Evolutionary conservation across 2,888 invertebrate genomes (phyloP), one percentile per base, ranked within the genome.

Genomic region (Eledone cirrhosa): DNA sequence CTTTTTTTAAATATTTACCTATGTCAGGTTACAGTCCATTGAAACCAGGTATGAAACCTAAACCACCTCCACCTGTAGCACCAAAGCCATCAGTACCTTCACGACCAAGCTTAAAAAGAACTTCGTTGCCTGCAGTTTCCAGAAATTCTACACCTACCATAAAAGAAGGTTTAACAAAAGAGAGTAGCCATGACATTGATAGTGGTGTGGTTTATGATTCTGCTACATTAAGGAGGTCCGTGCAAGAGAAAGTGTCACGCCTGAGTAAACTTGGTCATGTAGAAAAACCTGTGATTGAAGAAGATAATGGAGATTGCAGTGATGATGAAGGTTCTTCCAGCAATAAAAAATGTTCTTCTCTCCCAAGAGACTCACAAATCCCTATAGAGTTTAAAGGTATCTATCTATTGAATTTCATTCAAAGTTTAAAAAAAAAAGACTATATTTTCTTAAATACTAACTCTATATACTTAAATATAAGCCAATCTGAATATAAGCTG

Each of bases 141-240:
- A 41, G 29, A 5, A 31, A 16, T 22, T 29, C 72, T 2, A 31
- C 31, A 72, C 31, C 29, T 29, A 7, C 72, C n/a, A 5, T 41
- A 41, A 41, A 41, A 41, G 41, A 41, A 41, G 14, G 5, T 16
- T n/a, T 14, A 27, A 41, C 72, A 3, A 72, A 72, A 72, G 72
- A 72, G 22, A 41, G n/a, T 4, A 33, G 72, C 41, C 11, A 41
- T 41, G 11, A 41, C 41, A 41, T 8, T 41, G 41, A 41, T 41
- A 41, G 11, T 41, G 87, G 84, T n/a, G 83, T 87, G 4, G 87
- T 86, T 31, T 84, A 84, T 67, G 87, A 87, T 69, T 86, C 87
- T 2, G 84, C 83, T 48, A 87, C 86, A 2, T 78, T 85, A 47
- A 82, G 86, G 48, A 63, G 85, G 78, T 84, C 86, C 8, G 86